Conservation (phyloP, 2,113 vertebrate species). For the Cyanocitta stelleri region DNA sequence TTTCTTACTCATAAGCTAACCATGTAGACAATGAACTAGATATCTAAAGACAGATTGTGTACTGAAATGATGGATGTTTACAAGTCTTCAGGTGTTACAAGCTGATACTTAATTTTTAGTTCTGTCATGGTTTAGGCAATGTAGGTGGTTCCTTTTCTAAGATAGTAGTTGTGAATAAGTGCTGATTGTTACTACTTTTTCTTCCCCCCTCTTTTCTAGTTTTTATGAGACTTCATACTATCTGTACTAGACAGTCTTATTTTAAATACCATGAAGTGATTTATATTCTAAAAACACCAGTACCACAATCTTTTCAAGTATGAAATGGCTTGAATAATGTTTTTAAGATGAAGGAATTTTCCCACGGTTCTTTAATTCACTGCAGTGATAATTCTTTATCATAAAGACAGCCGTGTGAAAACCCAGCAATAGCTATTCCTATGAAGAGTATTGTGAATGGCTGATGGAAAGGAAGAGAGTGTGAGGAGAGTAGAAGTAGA, state of each 20-base stretch:
- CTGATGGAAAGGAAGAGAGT: neutral
- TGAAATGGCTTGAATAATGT: neutral
- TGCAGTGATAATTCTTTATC: neutral
- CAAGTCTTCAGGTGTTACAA: neutral
- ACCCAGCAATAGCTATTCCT: neutral
- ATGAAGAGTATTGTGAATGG: neutral
- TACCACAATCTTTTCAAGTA: neutral
- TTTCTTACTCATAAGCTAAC: neutral
- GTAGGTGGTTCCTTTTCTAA: neutral
- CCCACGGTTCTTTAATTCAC: neutral
- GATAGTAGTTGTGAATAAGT: neutral
- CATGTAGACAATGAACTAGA: neutral
- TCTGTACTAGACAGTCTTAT: neutral
- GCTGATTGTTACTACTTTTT: neutral
- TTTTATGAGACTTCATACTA: neutral
- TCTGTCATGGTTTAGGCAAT: neutral
- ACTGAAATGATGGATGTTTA: neutral
- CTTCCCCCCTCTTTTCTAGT: neutral
- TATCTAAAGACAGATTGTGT: neutral
- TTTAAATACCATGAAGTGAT: neutral
- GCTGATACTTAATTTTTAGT: neutral
- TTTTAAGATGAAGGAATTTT: neutral
- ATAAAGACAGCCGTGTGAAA: neutral
- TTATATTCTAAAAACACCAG: neutral
- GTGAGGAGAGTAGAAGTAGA: neutral